Base-by-base conservation (phyloP, 2,797 vertebrate species). In the Halcyon leucocephala region DNA sequence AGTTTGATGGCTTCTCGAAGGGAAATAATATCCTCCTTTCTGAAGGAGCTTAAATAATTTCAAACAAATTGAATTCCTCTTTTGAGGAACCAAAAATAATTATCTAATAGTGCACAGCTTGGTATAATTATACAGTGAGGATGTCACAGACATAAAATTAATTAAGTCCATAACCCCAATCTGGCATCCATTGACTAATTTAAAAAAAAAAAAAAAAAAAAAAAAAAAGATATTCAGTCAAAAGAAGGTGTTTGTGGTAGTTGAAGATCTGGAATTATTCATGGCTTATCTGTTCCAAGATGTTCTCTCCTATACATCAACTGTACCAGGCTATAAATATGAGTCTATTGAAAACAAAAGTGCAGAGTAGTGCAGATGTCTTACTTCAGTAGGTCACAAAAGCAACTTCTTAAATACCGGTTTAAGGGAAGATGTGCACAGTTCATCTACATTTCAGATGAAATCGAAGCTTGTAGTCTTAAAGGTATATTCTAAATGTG, bases 61-160 rank as follows among this genome's bases (percentile, higher is more conserved):
- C 89, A 82, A 96, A 93, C 71, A 70, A 91, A 92, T 94, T 58
- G 89, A 92, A 96, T 87, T 95, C 44, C 67, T 88, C 54, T 89
- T 91, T 62, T 91, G 65, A 93, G 84, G 82, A 83, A 86, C 81
- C 54, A 90, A 93, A 93, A 95, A 88, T 70, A 80, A 88, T 82
- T 94, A 94, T 74, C 71, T 80, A 78, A 84, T 51, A 77, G 60
- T 55, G 86, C n/a, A 9, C 80, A 91, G 73, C 96, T 93, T 95
- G 91, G 76, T 95, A 60, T 94, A 94, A 95, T 97, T 96, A 95
- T 69, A 92, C 70, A 92, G 87, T 66, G 55, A 90, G 61, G 31
- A 42, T 90, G 93, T 92, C 71, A 79, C 85, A 95, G 89, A 77
- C 51, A 82, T 90, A 96, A 92, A 94, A 90, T 88, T 94, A 92